Evolutionary conservation across 2,113 vertebrate genomes (phyloP), one percentile per base, ranked within the genome.

Genomic region (Bambusicola thoracicus): DNA sequence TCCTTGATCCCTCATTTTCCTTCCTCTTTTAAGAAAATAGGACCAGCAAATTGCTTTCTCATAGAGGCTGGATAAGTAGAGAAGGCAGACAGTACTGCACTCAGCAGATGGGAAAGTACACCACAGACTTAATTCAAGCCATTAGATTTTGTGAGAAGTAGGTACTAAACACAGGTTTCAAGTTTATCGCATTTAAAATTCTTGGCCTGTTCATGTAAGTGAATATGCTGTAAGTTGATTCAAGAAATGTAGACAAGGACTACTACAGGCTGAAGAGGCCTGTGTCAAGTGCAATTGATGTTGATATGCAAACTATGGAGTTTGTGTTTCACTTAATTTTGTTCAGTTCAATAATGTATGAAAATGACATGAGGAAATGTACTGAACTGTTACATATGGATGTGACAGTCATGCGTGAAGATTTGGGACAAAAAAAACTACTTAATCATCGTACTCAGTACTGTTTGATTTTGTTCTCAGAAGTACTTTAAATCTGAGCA

Each of bases 251-350:
- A 53, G 81, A 70, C 58, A 38, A 87, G 36, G 36, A 69, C 62
- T 79, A 7, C 43, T n/a, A n/a, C n/a, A n/a, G n/a, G 44, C 36
- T 79, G 34, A 62, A 93, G 90, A 89, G 49, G 38, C 34, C 62
- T 79, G 27, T 84, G 55, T 68, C 92, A 96, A 94, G 58, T 85
- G 15, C 61, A 90, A 86, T 29, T 92, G 51, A 81, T 94, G 86
- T 62, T 92, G 90, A 92, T 89, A 96, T 90, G 69, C 86, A 92
- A 93, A 91, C 88, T 93, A 29, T 32, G 43, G 81, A 93, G 53
- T 38, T 81, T 84, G 49, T 59, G 41, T 92, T 95, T 94, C 87
- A 96, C 74, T 95, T 95, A 91, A 90, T 93, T 96, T 93, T 86
- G 41, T 90, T 95, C 79, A 68, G 73, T 85, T 95, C 86, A 95